Conservation (phyloP, 2,113 vertebrate genomes). For the Meriones unguiculatus region DNA sequence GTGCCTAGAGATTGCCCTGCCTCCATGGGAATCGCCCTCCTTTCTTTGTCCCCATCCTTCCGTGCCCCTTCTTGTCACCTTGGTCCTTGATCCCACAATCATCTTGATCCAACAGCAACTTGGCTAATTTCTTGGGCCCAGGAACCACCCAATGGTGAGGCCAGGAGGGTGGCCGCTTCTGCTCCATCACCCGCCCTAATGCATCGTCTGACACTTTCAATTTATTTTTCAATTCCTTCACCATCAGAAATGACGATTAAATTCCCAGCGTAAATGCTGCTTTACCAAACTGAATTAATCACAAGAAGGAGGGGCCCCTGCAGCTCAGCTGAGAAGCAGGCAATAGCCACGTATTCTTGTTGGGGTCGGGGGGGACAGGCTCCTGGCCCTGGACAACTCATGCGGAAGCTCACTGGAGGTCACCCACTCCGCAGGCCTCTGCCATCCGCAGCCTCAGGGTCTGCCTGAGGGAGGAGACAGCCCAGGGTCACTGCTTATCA, state of each 20-base stretch:
- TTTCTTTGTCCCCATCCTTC: background rate
- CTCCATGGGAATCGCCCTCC: background rate
- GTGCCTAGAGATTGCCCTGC: constrained; percentile 57
- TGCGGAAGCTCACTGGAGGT: background rate
- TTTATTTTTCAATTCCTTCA: constrained; percentile 79
- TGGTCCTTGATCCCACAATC: background rate
- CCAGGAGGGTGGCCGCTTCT: background rate
- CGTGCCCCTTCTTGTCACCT: too few relatives aligned
- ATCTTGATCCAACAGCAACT: constrained; percentile 35
- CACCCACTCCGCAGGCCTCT: background rate
- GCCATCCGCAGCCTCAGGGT: too few relatives aligned
- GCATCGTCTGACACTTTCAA: constrained; percentile 69
- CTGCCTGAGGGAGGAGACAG: background rate
- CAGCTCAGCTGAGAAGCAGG: background rate
- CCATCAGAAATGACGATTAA: constrained; percentile 77
- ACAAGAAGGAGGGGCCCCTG: background rate
- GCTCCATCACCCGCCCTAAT: constrained; percentile 53
- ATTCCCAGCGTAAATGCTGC: constrained; percentile 64
- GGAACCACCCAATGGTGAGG: background rate
- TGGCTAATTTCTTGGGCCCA: constrained; percentile 29
- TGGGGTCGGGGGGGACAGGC: background rate
- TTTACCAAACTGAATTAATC: constrained; percentile 79
- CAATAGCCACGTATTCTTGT: accelerated
- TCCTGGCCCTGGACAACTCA: background rate
- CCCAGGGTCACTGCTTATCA: background rate